A percentile compares a stretch with the other conserved stretches of the same genome.
Conservation (phyloP, 2,797 vertebrate genomes). For the Molossus alvarezi region DNA sequence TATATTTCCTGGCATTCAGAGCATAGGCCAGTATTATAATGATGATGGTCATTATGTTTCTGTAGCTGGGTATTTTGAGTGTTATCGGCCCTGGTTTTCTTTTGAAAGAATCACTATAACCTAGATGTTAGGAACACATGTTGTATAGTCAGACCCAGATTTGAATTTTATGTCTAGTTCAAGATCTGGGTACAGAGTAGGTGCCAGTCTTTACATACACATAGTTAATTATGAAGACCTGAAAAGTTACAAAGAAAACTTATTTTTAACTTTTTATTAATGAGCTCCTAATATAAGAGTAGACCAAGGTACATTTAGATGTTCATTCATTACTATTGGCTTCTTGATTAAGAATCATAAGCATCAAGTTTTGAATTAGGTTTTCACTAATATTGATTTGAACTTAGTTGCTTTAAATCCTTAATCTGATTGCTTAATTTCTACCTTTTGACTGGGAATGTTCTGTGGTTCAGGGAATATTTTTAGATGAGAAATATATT, state of each 20-base stretch:
- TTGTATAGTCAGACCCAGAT: not conserved
- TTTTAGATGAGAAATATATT: not conserved
- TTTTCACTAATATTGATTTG: slow-evolving; percentile 34
- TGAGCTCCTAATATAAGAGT: slow-evolving; percentile 2
- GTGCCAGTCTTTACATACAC: not conserved
- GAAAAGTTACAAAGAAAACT: slow-evolving; percentile 47
- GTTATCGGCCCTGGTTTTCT: slow-evolving; percentile 43
- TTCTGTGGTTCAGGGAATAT: not conserved
- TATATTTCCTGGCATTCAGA: slow-evolving; percentile 70
- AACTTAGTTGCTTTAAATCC: slow-evolving; percentile 31
- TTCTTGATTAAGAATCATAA: slow-evolving; percentile 60
- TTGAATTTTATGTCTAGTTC: slow-evolving; percentile 49
- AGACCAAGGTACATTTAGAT: not conserved
- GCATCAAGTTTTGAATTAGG: slow-evolving; percentile 17
- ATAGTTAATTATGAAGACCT: slow-evolving; percentile 22
- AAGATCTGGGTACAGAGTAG: not conserved
- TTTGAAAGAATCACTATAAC: slow-evolving; percentile 14
- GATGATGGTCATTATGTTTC: slow-evolving; percentile 31
- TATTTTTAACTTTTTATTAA: slow-evolving; percentile 28
- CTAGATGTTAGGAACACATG: not conserved
- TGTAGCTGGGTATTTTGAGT: slow-evolving; percentile 46
- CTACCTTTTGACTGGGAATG: not conserved
- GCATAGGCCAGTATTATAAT: slow-evolving; percentile 32
- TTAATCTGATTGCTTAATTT: slow-evolving; percentile 11
- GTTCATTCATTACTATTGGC: not conserved